Conservation (phyloP, 2,888 invertebrate genomes). For the Machimus rusticus region DNA sequence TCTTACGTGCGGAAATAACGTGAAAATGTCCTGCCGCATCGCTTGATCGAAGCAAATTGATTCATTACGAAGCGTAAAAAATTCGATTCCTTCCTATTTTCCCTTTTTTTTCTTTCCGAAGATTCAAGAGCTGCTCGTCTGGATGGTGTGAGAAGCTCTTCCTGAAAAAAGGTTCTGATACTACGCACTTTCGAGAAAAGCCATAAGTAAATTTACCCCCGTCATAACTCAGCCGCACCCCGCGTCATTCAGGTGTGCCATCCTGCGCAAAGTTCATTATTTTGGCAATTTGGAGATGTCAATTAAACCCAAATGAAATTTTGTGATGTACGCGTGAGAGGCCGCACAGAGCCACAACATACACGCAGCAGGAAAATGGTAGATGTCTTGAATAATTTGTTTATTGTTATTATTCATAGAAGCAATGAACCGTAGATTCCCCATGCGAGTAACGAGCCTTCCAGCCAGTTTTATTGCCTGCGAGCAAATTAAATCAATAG, state of each 20-base stretch:
- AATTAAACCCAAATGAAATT: slow-evolving; percentile 22
- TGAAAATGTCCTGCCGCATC: background rate
- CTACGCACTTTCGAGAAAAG: background rate
- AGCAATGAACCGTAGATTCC: slow-evolving; percentile 9
- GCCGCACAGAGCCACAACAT: background rate
- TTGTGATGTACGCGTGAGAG: background rate
- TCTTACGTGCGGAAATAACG: background rate
- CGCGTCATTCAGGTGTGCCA: background rate
- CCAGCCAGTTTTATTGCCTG: slow-evolving; percentile 13
- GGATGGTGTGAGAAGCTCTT: background rate
- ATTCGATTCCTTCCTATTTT: background rate
- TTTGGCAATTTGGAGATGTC: slow-evolving; percentile 18
- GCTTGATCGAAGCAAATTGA: background rate
- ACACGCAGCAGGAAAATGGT: background rate
- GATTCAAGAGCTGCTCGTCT: background rate
- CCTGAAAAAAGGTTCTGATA: background rate
- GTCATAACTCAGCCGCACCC: background rate
- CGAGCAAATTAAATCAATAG: slow-evolving; percentile 36
- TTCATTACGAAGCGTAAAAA: background rate
- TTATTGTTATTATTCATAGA: slow-evolving; percentile 33
- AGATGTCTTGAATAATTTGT: slow-evolving; percentile 28
- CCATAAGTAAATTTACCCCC: background rate
- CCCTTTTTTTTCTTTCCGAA: background rate
- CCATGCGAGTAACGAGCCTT: background rate
- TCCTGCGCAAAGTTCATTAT: slow-evolving; percentile 10